Evolutionary conservation across 2,797 vertebrate species (phyloP).

Genomic region (Presbytis comata): DNA sequence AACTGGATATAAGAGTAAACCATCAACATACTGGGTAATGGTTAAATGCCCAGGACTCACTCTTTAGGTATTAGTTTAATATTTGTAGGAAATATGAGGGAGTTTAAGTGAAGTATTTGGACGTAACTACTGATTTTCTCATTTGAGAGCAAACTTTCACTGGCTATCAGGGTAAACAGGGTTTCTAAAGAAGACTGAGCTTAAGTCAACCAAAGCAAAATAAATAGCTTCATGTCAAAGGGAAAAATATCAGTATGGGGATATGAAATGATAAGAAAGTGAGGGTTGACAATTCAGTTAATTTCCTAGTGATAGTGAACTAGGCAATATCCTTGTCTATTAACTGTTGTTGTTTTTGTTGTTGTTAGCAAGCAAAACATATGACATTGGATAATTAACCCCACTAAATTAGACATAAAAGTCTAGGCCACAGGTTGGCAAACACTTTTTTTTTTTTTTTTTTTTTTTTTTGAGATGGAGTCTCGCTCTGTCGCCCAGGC

Average conservation of each 20-base stretch:
- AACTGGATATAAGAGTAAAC: not conserved
- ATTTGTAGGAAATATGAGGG: not conserved
- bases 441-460: not conserved
- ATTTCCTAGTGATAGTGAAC: not conserved
- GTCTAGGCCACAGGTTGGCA: not conserved
- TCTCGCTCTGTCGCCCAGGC: no score
- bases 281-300: not conserved
- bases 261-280: not conserved
- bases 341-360: not conserved
- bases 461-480: no score
- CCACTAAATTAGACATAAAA: not conserved
- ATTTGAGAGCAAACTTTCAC: not conserved
- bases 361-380: not conserved
- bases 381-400: not conserved
- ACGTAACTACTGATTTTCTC: not conserved
- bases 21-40: not conserved
- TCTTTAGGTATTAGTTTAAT: not conserved
- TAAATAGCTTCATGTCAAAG: not conserved
- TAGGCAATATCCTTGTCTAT: not conserved
- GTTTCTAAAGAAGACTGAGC: not conserved
- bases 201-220: not conserved
- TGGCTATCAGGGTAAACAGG: not conserved
- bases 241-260: not conserved
- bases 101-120: not conserved
- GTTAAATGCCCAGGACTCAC: not conserved